Conservation (phyloP, 1,140 invertebrate species). For the Drosophila oshimai region DNA sequence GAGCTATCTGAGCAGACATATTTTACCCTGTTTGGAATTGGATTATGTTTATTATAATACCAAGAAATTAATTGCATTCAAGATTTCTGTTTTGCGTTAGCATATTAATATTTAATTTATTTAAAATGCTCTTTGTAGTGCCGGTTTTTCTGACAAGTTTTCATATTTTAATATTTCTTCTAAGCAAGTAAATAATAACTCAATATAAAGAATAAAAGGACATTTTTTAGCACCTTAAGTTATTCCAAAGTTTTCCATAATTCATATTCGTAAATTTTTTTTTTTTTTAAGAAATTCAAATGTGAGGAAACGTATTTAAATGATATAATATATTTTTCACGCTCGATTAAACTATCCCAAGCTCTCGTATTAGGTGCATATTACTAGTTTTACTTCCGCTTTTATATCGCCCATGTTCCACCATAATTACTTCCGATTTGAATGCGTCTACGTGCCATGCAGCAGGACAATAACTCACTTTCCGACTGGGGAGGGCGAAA, state of each 20-base stretch:
- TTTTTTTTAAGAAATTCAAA: neutral
- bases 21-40: neutral
- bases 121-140: neutral
- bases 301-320: neutral
- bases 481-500: constrained; percentile 14
- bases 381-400: neutral
- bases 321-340: neutral
- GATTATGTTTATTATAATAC: constrained; percentile 1
- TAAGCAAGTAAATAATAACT: no score
- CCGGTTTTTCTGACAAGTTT: neutral
- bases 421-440: constrained; percentile 49
- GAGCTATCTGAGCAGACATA: constrained; percentile 13
- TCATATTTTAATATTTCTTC: no score
- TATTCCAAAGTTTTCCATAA: no score
- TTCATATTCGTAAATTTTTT: no score
- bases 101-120: no score
- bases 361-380: no score
- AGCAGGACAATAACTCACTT: constrained; percentile 55
- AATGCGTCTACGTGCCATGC: constrained; percentile 34
- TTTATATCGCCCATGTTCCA: neutral
- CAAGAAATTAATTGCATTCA: neutral
- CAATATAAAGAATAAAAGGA: no score
- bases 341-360: neutral
- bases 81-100: neutral
- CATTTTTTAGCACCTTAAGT: no score